Evolutionary conservation across 35 echinoderm and acorn worm species (phyloP), one percentile per base, ranked within the genome.

Genomic region (Heliocidaris tuberculata): DNA sequence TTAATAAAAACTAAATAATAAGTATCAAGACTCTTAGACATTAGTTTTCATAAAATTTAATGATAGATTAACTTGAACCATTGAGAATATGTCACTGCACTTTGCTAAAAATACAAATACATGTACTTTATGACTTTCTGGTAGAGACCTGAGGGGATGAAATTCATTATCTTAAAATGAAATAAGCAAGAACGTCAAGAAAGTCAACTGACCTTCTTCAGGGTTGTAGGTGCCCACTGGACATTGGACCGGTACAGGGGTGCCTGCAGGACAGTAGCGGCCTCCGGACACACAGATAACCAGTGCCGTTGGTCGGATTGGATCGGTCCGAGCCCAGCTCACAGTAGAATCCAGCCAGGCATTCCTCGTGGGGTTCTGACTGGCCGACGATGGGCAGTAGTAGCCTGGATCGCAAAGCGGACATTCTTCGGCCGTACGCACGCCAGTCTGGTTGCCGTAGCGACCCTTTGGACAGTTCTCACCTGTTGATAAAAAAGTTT

Each of bases 391-490:
- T 90, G 96, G 95, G 59, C 98, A 99, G 93, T 97, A 99, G 78
- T 56, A 97, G 31, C 98, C 98, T 17, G 98, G 98, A 61, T 96
- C 95, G 92, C 98, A 99, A 0, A 96, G 94, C 11, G 98, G 94
- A 87, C 98, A 99, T 48, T 99, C 97, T 32, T 60, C 31, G 2
- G 97, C 93, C 17, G 90, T 86, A n/a, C 47, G 60, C 6, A 99
- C 94, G 27, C 98, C 98, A 1, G 98, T 99, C 61, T 97, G 95
- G 94, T 99, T 99, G 31, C 98, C 98, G 92, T 97, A 99, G 59
- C 95, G 94, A 93, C 98, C 98, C 29, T 93, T 78, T 86, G 98
- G 98, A 92, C 98, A 99, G 71, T 96, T 93, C 85, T 97, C 98
- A 92, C 98, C 98, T 96, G 54, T n/a, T 87, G 7, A 15, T 16